phyloP scores from a whole-genome alignment of 1,140 invertebrate species.

The Cataglyphis hispanica region DNA sequence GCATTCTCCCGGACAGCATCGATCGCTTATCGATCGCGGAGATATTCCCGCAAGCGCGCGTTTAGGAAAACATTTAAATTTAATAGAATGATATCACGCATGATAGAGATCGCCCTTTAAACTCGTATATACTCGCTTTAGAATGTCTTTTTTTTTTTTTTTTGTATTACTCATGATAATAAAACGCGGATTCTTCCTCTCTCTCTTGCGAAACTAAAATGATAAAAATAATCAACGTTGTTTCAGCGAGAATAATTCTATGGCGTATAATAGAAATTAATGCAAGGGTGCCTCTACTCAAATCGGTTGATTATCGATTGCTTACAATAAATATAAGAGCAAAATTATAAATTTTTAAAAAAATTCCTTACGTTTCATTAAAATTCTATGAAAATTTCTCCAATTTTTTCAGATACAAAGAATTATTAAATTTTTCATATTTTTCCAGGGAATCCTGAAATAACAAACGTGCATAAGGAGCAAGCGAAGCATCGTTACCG shows the following conservation, averaged over 20 bases:
- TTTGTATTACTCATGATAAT: not conserved
- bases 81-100: conserved; percentile 42
- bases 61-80: conserved; percentile 56
- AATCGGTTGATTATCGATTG: no score
- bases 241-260: not conserved
- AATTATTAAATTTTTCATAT: no score
- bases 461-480: no score
- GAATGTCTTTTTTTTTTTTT: not conserved
- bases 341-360: no score
- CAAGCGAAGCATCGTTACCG: not conserved
- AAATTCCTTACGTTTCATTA: no score
- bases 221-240: not conserved
- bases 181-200: not conserved
- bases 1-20: not conserved
- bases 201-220: not conserved
- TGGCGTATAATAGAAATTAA: no score
- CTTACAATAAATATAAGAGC: no score
- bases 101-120: conserved; percentile 25
- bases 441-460: no score
- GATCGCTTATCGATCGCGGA: conserved; percentile 37
- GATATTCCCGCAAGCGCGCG: conserved; percentile 9
- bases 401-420: no score
- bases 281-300: no score
- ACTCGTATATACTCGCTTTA: conserved; percentile 11
- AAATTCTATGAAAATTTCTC: no score